Percentiles rank a stretch among this genome's conserved stretches.
Conservation (phyloP, 1,140 invertebrate genomes). For the Caenorhabditis remanei region DNA sequence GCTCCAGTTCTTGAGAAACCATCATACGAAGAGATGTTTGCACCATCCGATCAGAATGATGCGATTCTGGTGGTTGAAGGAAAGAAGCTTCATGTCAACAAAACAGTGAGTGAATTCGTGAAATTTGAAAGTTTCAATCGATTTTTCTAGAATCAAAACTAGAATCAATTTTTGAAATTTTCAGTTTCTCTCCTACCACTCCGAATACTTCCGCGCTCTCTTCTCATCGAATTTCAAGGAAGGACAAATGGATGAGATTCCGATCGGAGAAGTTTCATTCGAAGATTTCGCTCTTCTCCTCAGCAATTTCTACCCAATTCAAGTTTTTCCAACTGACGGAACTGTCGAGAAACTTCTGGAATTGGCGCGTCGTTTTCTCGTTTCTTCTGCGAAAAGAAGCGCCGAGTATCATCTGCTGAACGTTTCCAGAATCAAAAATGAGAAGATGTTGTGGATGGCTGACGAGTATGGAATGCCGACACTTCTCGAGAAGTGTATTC, state of each 20-base stretch:
- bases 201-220: neutral
- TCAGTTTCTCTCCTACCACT: neutral
- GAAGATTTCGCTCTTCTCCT: neutral
- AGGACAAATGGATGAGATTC: neutral
- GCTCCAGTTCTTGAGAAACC: neutral
- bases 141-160: neutral
- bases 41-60: neutral
- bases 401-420: neutral
- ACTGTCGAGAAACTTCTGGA: neutral
- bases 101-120: neutral
- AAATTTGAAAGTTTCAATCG: neutral
- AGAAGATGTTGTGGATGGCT: no score
- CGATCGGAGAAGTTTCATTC: neutral
- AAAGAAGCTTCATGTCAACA: neutral
- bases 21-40: neutral
- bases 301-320: neutral
- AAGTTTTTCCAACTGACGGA: neutral
- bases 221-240: slow-evolving; percentile 12
- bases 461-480: no score
- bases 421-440: no score
- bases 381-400: neutral
- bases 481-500: no score
- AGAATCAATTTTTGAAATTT: neutral
- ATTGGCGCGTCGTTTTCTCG: neutral
- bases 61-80: neutral